Percentiles rank a stretch among this genome's conserved stretches.
These are phyloP conservation scores for Scaptomyza reducta DNA, from an alignment of 2,888 invertebrate genomes.

Conservation along the genomic window DNA sequence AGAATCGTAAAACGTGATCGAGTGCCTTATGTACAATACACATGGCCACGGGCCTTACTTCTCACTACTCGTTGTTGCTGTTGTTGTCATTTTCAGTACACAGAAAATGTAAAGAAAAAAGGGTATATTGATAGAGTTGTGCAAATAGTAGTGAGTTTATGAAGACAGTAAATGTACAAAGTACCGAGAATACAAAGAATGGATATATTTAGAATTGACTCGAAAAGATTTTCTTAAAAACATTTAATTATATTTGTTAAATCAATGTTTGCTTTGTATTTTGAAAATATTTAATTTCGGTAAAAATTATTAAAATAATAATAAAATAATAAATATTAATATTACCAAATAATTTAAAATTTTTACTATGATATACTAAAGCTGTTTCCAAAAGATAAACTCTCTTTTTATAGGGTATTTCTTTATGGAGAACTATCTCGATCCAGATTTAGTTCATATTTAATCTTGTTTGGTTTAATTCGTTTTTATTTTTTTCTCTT, in stretches of 20 bases:
- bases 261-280: too few species aligned
- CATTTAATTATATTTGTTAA: too few species aligned
- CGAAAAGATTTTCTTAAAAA: too few species aligned
- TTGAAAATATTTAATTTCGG: too few species aligned
- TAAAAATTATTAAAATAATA: too few species aligned
- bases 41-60: slow-evolving; percentile 53
- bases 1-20: slow-evolving; percentile 79
- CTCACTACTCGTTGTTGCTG: slow-evolving; percentile 26
- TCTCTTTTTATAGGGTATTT: slow-evolving; percentile 14
- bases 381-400: too few species aligned
- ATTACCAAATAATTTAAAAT: too few species aligned
- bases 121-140: slow-evolving; percentile 25
- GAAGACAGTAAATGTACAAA: neutral
- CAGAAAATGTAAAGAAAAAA: slow-evolving; percentile 5
- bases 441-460: slow-evolving; percentile 13
- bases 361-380: too few species aligned
- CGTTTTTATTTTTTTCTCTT: slow-evolving; percentile 25
- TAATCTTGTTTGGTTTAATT: slow-evolving; percentile 39
- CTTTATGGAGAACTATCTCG: neutral
- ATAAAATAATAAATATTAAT: neutral
- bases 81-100: slow-evolving; percentile 45
- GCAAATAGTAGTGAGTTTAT: neutral
- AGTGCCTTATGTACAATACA: slow-evolving; percentile 72
- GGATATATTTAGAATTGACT: too few species aligned
- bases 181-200: too few species aligned